These are phyloP conservation scores for Erebia ligea DNA, from an alignment of 2,888 invertebrate species.

Conservation along the genomic window DNA sequence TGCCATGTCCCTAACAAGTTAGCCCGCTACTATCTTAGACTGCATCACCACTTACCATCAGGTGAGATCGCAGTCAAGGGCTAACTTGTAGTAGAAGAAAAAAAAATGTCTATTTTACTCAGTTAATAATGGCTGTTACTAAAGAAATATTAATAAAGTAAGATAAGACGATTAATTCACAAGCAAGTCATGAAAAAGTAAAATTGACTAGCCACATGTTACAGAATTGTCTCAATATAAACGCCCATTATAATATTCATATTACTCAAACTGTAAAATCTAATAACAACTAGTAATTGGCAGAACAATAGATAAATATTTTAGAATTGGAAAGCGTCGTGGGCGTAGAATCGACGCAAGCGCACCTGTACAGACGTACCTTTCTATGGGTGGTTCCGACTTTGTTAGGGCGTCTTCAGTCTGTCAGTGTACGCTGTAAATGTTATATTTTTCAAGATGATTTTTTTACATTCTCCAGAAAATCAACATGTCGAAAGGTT, in stretches of 20 bases:
- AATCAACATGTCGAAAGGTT: too few relatives aligned
- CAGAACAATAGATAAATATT: conserved; percentile 43
- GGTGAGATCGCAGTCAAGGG: too few relatives aligned
- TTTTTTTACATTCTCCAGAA: too few relatives aligned
- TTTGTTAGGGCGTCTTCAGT: conserved; percentile 25
- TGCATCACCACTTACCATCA: too few relatives aligned
- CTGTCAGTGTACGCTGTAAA: neutral
- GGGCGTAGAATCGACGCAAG: conserved; percentile 39
- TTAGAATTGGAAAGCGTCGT: conserved; percentile 43
- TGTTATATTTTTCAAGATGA: too few relatives aligned
- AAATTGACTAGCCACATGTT: neutral
- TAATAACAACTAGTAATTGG: conserved; percentile 38
- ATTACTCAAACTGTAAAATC: conserved; percentile 28
- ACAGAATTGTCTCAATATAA: conserved; percentile 15
- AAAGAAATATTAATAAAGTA: neutral
- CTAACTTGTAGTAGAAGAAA: too few relatives aligned
- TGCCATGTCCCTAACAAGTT: too few relatives aligned
- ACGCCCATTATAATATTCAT: conserved; percentile 21
- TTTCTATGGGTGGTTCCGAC: conserved; percentile 34
- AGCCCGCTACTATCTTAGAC: too few relatives aligned
- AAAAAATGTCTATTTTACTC: too few relatives aligned
- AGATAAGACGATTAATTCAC: too few relatives aligned
- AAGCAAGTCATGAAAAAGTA: too few relatives aligned
- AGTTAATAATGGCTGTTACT: too few relatives aligned
- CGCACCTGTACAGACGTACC: conserved; percentile 42